Evolutionary conservation across 2,888 invertebrate species (phyloP), one percentile per base, ranked within the genome.

Genomic region (Drosophila siamana): DNA sequence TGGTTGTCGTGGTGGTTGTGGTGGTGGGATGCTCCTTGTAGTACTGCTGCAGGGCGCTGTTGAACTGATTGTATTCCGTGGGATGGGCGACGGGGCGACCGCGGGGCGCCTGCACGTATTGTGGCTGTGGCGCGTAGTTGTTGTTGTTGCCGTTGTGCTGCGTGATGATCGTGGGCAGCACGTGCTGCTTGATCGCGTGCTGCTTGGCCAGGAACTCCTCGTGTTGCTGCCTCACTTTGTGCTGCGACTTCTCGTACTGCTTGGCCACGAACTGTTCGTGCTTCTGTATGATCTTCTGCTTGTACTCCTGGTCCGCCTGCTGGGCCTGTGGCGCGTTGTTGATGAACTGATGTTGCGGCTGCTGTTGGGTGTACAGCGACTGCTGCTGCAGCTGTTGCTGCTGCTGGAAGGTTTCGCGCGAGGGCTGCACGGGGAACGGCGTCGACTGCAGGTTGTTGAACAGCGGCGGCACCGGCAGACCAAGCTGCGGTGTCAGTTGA

Each of bases 241-340:
- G 95, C 84, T 96, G 95, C 43, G 96, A 95, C 78, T 96, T 96
- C 77, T 96, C 94, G 79, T 96, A 96, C 83, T 96, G 96, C 85
- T 95, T 96, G 81, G 96, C 96, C 4, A 96, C 94, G 78, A 96
- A 95, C 75, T 96, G 94, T 80, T 96, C 96, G 75, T 95, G 95
- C 84, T 95, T 95, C 78, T 95, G 95, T 66, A 95, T 95, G 4
- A 95, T 93, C 71, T 95, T 94, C 80, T 95, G 95, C 76, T 95
- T 94, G 74, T 96, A 96, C 78, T 95, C 94, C 47, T 96, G 94
- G 77, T 96, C 95, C 0, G 89, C 73, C 0, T 84, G 69, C 40
- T 83, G 88, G 4, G 77, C 24, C 15, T 77, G 88, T 1, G 85
- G 69, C 4, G 67, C 89, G 28, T 70, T 74, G 38, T 60, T 71